These are phyloP conservation scores for Onychostoma macrolepis DNA, from an alignment of 2,113 vertebrate species.

Conservation along the genomic window DNA sequence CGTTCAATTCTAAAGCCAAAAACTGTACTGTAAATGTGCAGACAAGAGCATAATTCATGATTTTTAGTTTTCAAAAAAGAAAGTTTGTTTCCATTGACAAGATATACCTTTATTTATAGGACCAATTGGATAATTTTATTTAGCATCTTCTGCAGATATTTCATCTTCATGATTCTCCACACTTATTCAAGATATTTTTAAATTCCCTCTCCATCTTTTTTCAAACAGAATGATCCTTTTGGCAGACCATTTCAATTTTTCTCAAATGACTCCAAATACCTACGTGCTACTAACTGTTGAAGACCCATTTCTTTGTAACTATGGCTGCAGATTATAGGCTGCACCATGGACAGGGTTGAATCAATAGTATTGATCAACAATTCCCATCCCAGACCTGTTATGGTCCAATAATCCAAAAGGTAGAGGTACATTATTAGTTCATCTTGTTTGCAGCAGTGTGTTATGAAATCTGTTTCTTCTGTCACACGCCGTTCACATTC, in stretches of 20 bases:
- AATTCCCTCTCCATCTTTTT: conserved; percentile 2
- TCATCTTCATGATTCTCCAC: not conserved
- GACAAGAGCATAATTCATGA: not conserved
- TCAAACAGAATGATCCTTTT: conserved; percentile 26
- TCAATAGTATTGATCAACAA: conserved; percentile 31
- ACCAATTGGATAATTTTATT: not conserved
- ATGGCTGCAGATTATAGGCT: not conserved
- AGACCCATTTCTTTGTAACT: conserved; percentile 33
- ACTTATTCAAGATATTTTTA: not conserved
- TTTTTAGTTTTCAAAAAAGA: not conserved
- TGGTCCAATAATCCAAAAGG: conserved; percentile 18
- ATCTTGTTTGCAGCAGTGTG: not conserved
- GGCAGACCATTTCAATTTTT: conserved; percentile 39
- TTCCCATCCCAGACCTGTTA: not conserved
- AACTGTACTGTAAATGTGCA: not conserved
- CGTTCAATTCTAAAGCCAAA: not conserved
- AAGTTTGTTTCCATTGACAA: not conserved
- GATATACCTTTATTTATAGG: not conserved
- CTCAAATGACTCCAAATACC: conserved; percentile 37
- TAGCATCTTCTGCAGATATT: not conserved
- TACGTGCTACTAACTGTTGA: conserved; percentile 11
- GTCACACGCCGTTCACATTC: not conserved
- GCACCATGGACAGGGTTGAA: not conserved
- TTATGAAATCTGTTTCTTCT: conserved; percentile 24
- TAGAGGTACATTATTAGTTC: not conserved